Percentiles rank a stretch among this genome's conserved stretches.
These are phyloP conservation scores for Drosophila neocordata DNA, from an alignment of 1,140 invertebrate species.

Conservation along the genomic window DNA sequence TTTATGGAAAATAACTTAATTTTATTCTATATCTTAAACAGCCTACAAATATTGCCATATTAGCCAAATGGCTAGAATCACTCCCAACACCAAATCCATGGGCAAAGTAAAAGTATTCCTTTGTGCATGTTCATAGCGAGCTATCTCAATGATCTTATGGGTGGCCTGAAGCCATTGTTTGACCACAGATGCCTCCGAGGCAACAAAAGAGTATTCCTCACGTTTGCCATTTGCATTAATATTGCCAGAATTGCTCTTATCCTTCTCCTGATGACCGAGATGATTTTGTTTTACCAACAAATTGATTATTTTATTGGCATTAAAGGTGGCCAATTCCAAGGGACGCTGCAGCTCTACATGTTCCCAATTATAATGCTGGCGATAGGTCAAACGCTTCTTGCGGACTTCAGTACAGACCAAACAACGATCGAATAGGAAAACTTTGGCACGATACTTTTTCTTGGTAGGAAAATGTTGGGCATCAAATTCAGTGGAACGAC, in stretches of 20 bases:
- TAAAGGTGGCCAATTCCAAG: slow-evolving; percentile 47
- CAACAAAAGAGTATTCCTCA: slow-evolving; percentile 70
- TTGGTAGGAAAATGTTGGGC: slow-evolving; percentile 72
- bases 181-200: slow-evolving; percentile 62
- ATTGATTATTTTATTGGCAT: slow-evolving; percentile 70
- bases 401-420: slow-evolving; percentile 77
- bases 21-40: slow-evolving; percentile 54
- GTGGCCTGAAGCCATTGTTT: slow-evolving; percentile 75
- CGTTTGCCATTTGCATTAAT: slow-evolving; percentile 22
- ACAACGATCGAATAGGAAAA: slow-evolving; percentile 78
- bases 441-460: slow-evolving; percentile 71
- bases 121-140: slow-evolving; percentile 54
- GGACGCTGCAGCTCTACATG: slow-evolving; percentile 69
- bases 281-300: slow-evolving; percentile 59
- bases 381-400: slow-evolving; percentile 65
- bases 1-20: slow-evolving; percentile 55
- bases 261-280: slow-evolving; percentile 55
- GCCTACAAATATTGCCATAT: slow-evolving; percentile 77
- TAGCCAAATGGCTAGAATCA: slow-evolving; percentile 65
- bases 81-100: slow-evolving; percentile 75
- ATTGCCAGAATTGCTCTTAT: not conserved
- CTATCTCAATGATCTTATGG: slow-evolving; percentile 71
- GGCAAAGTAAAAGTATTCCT: slow-evolving; percentile 69
- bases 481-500: slow-evolving; percentile 74
- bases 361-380: slow-evolving; percentile 74